phyloP scores from a whole-genome alignment of 2,113 vertebrate species.

The Aspiorhynchus laticeps region DNA sequence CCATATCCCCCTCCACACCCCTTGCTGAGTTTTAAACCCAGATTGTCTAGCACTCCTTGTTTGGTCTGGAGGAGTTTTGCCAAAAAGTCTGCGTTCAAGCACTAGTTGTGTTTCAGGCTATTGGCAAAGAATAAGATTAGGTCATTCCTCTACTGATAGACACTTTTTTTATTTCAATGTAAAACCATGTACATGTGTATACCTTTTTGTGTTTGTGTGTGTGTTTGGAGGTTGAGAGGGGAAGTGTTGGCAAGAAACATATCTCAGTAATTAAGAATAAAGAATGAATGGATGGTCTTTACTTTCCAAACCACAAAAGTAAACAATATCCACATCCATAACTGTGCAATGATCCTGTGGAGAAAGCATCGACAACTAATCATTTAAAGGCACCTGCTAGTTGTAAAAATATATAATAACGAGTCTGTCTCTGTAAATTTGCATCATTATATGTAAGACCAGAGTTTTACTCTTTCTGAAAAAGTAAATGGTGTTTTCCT shows the following conservation, averaged over 20 bases:
- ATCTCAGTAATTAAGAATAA: slow-evolving; percentile 18
- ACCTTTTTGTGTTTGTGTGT: slow-evolving; percentile 3
- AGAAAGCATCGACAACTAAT: background rate
- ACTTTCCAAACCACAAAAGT: background rate
- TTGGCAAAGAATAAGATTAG: slow-evolving; percentile 64
- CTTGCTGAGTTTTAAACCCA: slow-evolving; percentile 51
- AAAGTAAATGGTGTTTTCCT: background rate
- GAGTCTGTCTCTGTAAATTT: slow-evolving; percentile 13
- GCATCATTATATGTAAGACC: background rate
- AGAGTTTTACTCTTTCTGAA: background rate
- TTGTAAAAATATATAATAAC: background rate
- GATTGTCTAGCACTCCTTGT: slow-evolving; percentile 70
- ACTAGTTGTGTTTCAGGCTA: slow-evolving; percentile 60
- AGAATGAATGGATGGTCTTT: slow-evolving; percentile 5
- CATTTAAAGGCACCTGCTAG: background rate
- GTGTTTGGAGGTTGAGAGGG: slow-evolving; percentile 4
- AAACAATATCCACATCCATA: background rate
- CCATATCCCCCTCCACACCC: slow-evolving; percentile 41
- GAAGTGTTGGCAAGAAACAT: slow-evolving; percentile 11
- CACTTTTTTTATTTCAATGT: slow-evolving; percentile 46
- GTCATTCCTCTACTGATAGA: slow-evolving; percentile 57
- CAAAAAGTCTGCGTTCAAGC: slow-evolving; percentile 64
- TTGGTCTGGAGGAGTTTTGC: slow-evolving; percentile 68
- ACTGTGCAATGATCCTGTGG: background rate
- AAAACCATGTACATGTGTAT: slow-evolving; percentile 19